Conservation (phyloP, 2,113 vertebrate species). For the Cynoglossus semilaevis region DNA sequence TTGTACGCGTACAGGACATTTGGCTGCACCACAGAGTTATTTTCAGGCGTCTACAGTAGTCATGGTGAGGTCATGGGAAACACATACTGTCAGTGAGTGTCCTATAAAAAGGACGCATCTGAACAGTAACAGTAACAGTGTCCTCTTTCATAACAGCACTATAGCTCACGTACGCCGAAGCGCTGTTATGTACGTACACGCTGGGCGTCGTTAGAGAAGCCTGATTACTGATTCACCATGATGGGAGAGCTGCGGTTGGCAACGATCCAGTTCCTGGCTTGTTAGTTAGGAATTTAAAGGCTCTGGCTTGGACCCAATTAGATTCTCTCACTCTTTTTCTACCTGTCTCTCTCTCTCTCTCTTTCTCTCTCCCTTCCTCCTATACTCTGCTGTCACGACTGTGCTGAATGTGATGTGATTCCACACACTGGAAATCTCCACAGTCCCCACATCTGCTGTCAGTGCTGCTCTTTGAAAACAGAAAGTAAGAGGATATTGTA, state of each 20-base stretch:
- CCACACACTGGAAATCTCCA: slow-evolving; percentile 6
- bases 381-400: slow-evolving; percentile 17
- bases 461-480: neutral
- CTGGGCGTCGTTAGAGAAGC: slow-evolving; percentile 18
- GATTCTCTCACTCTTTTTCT: slow-evolving; percentile 22
- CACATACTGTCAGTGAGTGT: neutral
- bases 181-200: neutral
- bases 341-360: slow-evolving; percentile 26
- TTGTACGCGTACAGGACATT: slow-evolving; percentile 1
- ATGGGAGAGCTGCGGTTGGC: slow-evolving; percentile 38
- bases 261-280: slow-evolving; percentile 49
- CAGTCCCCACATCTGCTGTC: neutral
- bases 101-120: neutral
- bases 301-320: slow-evolving; percentile 54
- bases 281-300: slow-evolving; percentile 49
- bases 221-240: slow-evolving; percentile 41
- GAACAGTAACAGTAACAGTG: neutral
- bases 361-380: slow-evolving; percentile 8
- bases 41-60: neutral
- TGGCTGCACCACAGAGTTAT: neutral
- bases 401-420: slow-evolving; percentile 4
- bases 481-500: neutral
- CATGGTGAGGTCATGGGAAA: neutral
- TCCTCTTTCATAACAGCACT: slow-evolving; percentile 14
- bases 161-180: neutral